Evolutionary conservation across 2,797 vertebrate species (phyloP).

Genomic region (Aeoliscus strigatus): DNA sequence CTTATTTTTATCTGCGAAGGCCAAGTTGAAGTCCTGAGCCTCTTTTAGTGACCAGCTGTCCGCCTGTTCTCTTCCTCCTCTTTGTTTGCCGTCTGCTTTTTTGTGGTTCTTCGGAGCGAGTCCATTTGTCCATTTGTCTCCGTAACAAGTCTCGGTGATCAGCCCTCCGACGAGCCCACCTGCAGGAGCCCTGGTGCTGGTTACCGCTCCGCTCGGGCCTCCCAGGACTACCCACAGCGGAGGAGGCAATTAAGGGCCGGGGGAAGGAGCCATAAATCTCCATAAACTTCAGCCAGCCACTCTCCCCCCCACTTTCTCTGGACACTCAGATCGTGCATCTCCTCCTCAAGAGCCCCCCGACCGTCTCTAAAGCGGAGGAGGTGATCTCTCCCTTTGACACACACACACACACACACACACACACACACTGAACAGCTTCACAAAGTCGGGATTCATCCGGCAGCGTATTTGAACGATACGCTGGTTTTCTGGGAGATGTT

Average conservation of each 20-base stretch:
- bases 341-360: conserved; percentile 44
- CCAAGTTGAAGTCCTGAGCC: conserved; percentile 69
- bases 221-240: conserved; percentile 71
- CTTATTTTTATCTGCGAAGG: conserved; percentile 48
- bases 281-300: conserved; percentile 75
- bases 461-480: not conserved
- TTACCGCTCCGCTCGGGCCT: conserved; percentile 59
- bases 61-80: conserved; percentile 34
- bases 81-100: conserved; percentile 61
- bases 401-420: too few relatives aligned
- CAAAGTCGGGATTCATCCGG: conserved; percentile 15
- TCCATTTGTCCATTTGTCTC: conserved; percentile 72
- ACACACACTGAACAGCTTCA: conserved; percentile 10
- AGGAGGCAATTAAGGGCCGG: conserved; percentile 74
- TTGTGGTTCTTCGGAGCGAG: conserved; percentile 36
- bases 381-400: conserved; percentile 25
- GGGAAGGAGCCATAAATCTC: conserved; percentile 79
- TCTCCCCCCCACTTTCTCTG: conserved; percentile 61
- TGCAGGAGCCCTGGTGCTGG: conserved; percentile 71
- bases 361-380: conserved; percentile 33
- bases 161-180: conserved; percentile 70
- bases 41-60: conserved; percentile 55
- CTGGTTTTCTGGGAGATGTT: conserved; percentile 2
- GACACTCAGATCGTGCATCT: conserved; percentile 63
- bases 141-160: conserved; percentile 73